phyloP scores from a whole-genome alignment of 2,113 vertebrate species.

The Piaya cayana region DNA sequence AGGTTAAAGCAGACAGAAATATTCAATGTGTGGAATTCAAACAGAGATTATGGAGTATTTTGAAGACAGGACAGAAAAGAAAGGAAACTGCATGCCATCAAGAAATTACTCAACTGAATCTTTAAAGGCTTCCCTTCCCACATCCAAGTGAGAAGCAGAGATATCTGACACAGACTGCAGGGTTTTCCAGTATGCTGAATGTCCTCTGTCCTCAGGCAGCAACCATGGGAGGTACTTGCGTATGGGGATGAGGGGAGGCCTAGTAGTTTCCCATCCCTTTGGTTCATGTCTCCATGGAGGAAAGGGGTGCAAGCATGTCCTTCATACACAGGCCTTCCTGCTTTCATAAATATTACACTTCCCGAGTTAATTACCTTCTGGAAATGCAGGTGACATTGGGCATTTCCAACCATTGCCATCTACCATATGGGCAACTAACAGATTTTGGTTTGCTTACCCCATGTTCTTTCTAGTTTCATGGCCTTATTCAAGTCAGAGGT shows the following conservation, averaged over 20 bases:
- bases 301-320: not conserved
- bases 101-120: not conserved
- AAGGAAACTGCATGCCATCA: not conserved
- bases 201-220: not conserved
- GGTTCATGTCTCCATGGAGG: not conserved
- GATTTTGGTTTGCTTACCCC: not conserved
- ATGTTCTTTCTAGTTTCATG: not conserved
- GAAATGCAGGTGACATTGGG: not conserved
- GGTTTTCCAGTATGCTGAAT: not conserved
- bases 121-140: not conserved
- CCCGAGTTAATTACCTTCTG: not conserved
- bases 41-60: not conserved
- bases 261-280: not conserved
- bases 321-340: not conserved
- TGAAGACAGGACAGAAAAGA: not conserved
- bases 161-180: fast-evolving
- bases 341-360: not conserved
- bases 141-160: not conserved
- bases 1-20: not conserved
- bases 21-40: not conserved
- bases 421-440: not conserved
- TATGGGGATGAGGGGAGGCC: fast-evolving
- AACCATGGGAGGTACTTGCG: fast-evolving
- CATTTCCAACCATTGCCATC: not conserved
- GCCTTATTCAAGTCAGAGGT: not conserved